Percentiles rank a stretch among this genome's conserved stretches.
Evolutionary conservation across 2,888 invertebrate genomes (phyloP).

Genomic region (Rhogogaster chlorosoma): DNA sequence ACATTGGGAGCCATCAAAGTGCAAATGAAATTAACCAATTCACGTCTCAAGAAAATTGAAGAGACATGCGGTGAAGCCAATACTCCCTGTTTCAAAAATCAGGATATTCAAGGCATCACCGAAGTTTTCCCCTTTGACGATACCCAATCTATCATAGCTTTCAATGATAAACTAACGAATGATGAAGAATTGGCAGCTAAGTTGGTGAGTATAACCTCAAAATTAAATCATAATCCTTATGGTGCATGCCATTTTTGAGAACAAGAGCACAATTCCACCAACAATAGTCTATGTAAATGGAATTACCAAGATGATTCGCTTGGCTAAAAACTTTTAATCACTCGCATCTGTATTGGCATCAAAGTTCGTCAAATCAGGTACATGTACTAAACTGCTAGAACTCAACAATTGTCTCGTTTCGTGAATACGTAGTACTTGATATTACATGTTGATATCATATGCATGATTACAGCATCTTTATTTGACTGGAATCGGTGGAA

Average conservation of each 20-base stretch:
- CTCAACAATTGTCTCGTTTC: no score
- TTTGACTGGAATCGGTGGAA: background rate
- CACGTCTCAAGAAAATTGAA: background rate
- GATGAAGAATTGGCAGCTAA: background rate
- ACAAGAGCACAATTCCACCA: no score
- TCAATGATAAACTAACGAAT: background rate
- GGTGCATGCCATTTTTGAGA: no score
- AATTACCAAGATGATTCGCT: no score
- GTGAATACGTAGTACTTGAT: background rate
- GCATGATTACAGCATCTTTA: slow-evolving; percentile 10
- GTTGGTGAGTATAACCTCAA: background rate
- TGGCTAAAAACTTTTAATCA: no score
- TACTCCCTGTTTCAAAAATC: background rate
- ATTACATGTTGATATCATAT: background rate
- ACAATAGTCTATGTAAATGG: no score
- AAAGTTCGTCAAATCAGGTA: no score
- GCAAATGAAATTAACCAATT: background rate
- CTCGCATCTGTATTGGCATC: no score
- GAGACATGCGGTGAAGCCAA: background rate
- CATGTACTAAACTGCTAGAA: no score
- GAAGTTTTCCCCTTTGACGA: background rate
- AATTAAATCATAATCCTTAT: background rate
- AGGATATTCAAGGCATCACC: background rate
- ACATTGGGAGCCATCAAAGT: background rate
- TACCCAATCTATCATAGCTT: background rate